phyloP scores from a whole-genome alignment of 2,888 invertebrate genomes.

The Heliconius ismenius region DNA sequence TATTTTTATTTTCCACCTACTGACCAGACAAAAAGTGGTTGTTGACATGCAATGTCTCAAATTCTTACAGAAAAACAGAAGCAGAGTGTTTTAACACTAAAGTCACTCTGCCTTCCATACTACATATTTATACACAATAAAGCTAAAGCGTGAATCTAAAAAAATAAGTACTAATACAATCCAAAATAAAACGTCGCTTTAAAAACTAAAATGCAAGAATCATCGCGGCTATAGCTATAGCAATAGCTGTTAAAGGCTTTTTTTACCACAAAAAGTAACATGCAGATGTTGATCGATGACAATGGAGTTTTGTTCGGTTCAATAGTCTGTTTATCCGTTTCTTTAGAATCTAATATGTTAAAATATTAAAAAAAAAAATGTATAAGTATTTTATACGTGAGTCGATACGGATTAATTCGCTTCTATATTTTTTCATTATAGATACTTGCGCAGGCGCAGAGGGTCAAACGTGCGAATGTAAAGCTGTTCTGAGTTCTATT shows the following conservation, averaged over 20 bases:
- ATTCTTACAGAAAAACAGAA: neutral
- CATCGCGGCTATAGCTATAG: conserved; percentile 48
- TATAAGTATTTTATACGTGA: conserved; percentile 18
- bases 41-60: neutral
- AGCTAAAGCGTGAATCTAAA: neutral
- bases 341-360: conserved; percentile 25
- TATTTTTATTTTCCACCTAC: too few species aligned
- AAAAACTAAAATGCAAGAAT: conserved; percentile 53
- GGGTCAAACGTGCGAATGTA: too few species aligned
- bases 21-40: too few species aligned
- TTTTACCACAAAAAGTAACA: conserved; percentile 51
- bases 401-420: neutral
- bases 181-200: conserved; percentile 44
- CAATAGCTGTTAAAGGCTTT: conserved; percentile 51
- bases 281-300: conserved; percentile 60
- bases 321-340: conserved; percentile 37
- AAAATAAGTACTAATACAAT: neutral
- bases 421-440: neutral
- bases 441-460: neutral
- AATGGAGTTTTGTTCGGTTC: conserved; percentile 48
- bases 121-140: too few species aligned
- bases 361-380: conserved; percentile 7
- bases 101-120: neutral
- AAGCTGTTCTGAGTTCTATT: neutral
- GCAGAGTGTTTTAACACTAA: neutral